phyloP scores from a whole-genome alignment of 2,797 vertebrate genomes.

The Gymnopithys bicolor region DNA sequence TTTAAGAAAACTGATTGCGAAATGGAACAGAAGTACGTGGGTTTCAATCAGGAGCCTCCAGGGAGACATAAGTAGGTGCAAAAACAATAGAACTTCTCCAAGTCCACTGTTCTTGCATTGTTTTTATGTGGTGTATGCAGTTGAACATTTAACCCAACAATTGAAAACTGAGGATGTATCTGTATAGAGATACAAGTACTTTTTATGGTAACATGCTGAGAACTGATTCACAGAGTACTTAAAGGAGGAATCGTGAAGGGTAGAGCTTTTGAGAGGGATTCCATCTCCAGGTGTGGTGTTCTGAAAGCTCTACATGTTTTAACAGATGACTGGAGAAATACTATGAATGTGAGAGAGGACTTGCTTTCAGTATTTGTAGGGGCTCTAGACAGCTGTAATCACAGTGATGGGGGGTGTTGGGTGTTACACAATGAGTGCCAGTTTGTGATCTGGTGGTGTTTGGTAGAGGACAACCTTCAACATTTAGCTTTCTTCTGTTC shows the following conservation, averaged over 20 bases:
- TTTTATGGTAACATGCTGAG: background rate
- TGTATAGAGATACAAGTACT: background rate
- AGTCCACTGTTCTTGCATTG: background rate
- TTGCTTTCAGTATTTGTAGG: background rate
- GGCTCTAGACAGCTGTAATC: background rate
- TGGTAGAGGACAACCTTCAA: background rate
- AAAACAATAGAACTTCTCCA: background rate
- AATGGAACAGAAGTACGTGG: background rate
- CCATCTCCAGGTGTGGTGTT: conserved; percentile 49
- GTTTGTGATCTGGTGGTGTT: background rate
- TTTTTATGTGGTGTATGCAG: background rate
- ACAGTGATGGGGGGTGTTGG: background rate
- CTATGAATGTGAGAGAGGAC: background rate
- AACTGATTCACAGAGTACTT: background rate
- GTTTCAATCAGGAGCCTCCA: background rate
- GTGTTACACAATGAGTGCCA: background rate
- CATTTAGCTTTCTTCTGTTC: background rate
- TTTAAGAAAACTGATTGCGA: background rate
- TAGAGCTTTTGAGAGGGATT: conserved; percentile 19
- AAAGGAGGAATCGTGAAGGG: background rate
- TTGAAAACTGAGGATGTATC: background rate
- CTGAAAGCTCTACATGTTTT: conserved; percentile 37
- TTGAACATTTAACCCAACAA: background rate
- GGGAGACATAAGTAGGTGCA: background rate
- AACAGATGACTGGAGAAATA: conserved; percentile 11